These are phyloP conservation scores for Stylophora pistillata DNA, from an alignment of 64 coral and sea anemone species.

Conservation along the genomic window DNA sequence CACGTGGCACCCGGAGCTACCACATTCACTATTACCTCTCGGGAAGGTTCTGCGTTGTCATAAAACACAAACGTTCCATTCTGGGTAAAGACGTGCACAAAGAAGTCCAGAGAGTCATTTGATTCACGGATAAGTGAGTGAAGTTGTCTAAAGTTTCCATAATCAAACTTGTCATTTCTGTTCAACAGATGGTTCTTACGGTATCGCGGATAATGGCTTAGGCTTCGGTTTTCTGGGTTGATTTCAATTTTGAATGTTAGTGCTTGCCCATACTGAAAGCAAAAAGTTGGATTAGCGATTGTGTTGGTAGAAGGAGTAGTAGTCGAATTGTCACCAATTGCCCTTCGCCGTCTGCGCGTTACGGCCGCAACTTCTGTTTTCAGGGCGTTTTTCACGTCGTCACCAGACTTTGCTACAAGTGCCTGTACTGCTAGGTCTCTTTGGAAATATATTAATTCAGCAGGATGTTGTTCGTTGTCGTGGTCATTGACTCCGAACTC, in stretches of 20 bases:
- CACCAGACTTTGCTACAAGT: neutral
- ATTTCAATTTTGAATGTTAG: conserved; percentile 75
- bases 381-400: neutral
- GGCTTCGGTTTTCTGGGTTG: conserved; percentile 68
- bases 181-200: conserved; percentile 95
- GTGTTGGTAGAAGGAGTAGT: neutral
- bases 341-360: conserved; percentile 28
- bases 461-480: neutral
- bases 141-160: conserved; percentile 92
- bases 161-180: conserved; percentile 86
- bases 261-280: conserved; percentile 59
- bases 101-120: conserved; percentile 72
- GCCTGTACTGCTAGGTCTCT: neutral
- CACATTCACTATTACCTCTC: conserved; percentile 72
- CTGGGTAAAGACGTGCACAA: conserved; percentile 85
- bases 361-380: neutral
- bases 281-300: conserved; percentile 68
- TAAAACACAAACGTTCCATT: conserved; percentile 94
- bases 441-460: conserved; percentile 37
- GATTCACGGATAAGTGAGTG: conserved; percentile 85
- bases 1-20: conserved; percentile 59
- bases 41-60: conserved; percentile 78
- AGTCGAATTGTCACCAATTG: conserved; percentile 64
- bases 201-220: conserved; percentile 89
- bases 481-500: conserved; percentile 55